Conservation (phyloP, 2,113 vertebrate species). For the Apaloderma vittatum region DNA sequence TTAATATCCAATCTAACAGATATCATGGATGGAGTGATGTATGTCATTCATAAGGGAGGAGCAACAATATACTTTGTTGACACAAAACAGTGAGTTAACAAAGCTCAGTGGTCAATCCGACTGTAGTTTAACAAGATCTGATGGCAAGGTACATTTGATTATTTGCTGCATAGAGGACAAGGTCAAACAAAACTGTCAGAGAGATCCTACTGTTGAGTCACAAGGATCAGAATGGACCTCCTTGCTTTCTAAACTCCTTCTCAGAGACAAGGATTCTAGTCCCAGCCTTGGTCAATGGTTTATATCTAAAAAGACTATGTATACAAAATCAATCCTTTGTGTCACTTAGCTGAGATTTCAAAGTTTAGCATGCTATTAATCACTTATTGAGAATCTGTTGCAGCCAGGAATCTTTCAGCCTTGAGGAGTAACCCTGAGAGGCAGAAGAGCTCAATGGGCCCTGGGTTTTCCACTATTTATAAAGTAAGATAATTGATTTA, state of each 20-base stretch:
- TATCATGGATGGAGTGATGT: background rate
- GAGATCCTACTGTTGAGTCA: background rate
- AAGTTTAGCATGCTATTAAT: background rate
- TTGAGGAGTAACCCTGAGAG: background rate
- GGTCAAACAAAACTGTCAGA: background rate
- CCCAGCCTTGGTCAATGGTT: background rate
- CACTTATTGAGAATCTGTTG: background rate
- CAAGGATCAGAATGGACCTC: background rate
- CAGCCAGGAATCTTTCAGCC: background rate
- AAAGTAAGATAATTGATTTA: background rate
- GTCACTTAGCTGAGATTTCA: background rate
- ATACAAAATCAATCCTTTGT: background rate
- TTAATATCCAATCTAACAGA: too few species aligned
- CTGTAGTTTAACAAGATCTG: background rate
- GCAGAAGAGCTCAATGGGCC: too few species aligned
- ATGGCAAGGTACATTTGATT: background rate
- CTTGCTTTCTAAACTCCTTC: background rate
- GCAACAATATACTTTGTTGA: background rate
- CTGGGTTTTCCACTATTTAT: background rate
- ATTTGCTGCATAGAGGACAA: background rate
- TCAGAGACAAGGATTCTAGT: background rate
- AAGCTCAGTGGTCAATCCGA: background rate
- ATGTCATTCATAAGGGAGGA: background rate
- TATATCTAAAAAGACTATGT: background rate
- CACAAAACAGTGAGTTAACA: background rate